Percentiles rank a stretch among this genome's conserved stretches.
Conservation (phyloP, 2,113 vertebrate species). For the Cacatua alba region DNA sequence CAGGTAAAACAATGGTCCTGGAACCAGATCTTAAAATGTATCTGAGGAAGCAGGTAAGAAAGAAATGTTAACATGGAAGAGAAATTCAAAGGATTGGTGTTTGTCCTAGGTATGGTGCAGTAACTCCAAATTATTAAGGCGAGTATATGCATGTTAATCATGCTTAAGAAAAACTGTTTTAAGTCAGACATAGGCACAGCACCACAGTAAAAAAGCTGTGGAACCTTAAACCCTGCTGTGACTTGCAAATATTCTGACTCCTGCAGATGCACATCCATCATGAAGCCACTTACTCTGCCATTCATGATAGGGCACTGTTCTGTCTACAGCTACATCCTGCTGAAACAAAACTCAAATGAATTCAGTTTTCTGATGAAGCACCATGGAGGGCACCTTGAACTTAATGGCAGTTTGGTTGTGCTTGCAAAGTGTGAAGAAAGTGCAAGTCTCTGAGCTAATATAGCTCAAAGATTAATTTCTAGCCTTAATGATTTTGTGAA, state of each 20-base stretch:
- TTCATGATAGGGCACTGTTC: not conserved
- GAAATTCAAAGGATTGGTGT: not conserved
- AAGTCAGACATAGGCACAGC: not conserved
- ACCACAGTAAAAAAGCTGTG: not conserved
- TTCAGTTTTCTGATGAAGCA: conserved; percentile 40
- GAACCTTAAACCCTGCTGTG: not conserved
- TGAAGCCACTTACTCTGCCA: not conserved
- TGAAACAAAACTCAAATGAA: conserved; percentile 30
- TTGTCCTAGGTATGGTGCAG: not conserved
- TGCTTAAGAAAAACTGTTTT: not conserved
- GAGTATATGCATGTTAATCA: not conserved
- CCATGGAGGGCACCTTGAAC: conserved; percentile 68
- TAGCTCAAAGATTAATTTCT: conserved; percentile 70
- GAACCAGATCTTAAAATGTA: not conserved
- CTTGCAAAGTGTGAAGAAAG: conserved; percentile 68
- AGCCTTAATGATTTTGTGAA: conserved; percentile 65
- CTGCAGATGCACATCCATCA: not conserved
- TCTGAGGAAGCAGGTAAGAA: not conserved
- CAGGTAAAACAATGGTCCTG: not conserved
- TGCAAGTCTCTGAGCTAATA: conserved; percentile 66
- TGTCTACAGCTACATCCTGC: not conserved
- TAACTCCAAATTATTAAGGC: not conserved
- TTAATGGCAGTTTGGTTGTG: conserved; percentile 62
- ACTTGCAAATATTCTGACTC: not conserved
- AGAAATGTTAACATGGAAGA: not conserved